Base-by-base conservation (phyloP, 2,888 invertebrate genomes). In the Zelleria hepariella region DNA sequence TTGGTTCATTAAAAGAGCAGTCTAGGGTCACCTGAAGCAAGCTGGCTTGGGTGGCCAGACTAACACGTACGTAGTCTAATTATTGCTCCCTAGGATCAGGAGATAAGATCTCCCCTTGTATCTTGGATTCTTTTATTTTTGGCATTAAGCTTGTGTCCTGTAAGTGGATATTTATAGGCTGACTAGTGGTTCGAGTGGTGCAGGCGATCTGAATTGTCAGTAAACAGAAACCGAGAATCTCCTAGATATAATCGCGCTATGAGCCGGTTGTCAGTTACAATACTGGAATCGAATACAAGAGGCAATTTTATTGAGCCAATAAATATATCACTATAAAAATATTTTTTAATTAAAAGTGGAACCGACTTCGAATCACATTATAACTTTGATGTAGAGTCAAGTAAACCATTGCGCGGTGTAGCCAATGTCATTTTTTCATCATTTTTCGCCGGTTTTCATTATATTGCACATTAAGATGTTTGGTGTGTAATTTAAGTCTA, bases 61-160 rank as follows among this genome's bases (percentile, higher is more conserved):
- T 26, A 69, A 71, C 72, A 74, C 67, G 72, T 68, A 71, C 69
- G 68, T 72, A 69, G 69, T 42, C 73, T 74, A 77, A 78, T 77
- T 75, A 77, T 71, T 68, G 63, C 61, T 57, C 61, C 60, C 59
- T 62, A 60, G 65, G n/a, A 65, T 64, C 66, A 65, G 60, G 59
- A 61, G 59, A 63, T 61, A 61, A 60, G 23, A 42, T 20, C 48
- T 24, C 52, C 20, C 49, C 51, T 18, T 21, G 32, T 42, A 15
- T 42, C 32, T 42, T 23, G 15, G 24, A 58, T 24, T 51, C 49
- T 57, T 57, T 57, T 57, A 6, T 57, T 18, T 48, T 42, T 10
- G 32, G 32, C 2, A 53, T 53, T 53, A 53, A 53, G 53, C 53
- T 53, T 25, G 53, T 20, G 53, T 53, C 25, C 53, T 53, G 53